Conservation (phyloP, 2,797 vertebrate species). For the Esox masquinongy region DNA sequence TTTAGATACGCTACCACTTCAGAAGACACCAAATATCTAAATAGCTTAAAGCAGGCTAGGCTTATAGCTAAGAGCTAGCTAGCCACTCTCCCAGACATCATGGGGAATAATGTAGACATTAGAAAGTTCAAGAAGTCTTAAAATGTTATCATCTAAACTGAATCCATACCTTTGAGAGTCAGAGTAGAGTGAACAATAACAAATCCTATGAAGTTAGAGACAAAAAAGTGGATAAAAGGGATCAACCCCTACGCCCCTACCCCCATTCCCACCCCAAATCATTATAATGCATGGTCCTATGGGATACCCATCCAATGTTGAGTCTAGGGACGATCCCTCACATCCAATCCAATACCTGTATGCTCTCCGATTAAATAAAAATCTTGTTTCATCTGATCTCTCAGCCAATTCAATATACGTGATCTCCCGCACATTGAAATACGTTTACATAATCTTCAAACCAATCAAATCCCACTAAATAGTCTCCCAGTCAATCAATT, state of each 20-base stretch:
- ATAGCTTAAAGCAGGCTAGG: slow-evolving; percentile 20
- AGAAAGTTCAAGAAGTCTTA: neutral
- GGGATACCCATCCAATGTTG: neutral
- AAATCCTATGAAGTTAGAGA: slow-evolving; percentile 4
- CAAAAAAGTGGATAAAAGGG: neutral
- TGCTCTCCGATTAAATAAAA: neutral
- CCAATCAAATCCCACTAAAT: neutral
- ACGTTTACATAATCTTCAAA: neutral
- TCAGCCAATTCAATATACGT: neutral
- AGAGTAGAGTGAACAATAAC: neutral
- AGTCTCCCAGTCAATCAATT: neutral
- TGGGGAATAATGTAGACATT: neutral
- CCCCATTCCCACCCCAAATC: neutral
- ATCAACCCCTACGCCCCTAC: neutral
- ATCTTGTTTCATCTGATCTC: neutral
- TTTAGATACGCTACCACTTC: slow-evolving; percentile 22
- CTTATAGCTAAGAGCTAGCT: slow-evolving; percentile 8
- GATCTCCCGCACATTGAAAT: neutral
- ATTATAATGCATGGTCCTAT: neutral
- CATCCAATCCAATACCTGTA: neutral
- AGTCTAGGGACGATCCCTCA: neutral
- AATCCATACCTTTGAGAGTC: slow-evolving; percentile 5
- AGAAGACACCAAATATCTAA: slow-evolving; percentile 28
- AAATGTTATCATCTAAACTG: slow-evolving; percentile 2
- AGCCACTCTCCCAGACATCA: slow-evolving; percentile 4